Conservation (phyloP, 2,888 invertebrate species). For the Myopa tessellatipennis region DNA sequence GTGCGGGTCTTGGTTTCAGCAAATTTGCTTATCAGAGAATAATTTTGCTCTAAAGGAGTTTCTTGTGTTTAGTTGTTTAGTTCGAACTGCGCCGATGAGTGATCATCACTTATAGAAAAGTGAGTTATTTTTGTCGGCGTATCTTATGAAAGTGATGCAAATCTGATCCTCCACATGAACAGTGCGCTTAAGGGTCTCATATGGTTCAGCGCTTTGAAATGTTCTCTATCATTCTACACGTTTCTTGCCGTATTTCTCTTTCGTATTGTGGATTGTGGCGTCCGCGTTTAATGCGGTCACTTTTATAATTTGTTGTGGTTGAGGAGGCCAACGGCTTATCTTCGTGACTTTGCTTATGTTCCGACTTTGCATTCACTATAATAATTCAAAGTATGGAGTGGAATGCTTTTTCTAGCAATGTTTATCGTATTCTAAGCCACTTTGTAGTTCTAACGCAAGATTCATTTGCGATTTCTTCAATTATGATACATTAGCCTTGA, state of each 20-base stretch:
- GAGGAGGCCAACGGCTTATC: slow-evolving; percentile 14
- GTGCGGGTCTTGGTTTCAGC: slow-evolving; percentile 17
- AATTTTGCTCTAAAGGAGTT: slow-evolving; percentile 21
- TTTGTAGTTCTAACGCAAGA: not conserved
- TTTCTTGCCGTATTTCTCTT: not conserved
- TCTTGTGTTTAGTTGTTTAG: not conserved
- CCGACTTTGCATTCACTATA: too few relatives aligned
- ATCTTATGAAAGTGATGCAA: not conserved
- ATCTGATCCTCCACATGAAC: not conserved
- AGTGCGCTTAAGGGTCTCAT: slow-evolving; percentile 9
- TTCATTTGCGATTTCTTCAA: not conserved
- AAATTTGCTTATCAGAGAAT: slow-evolving; percentile 8
- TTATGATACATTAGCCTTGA: not conserved
- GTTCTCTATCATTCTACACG: not conserved
- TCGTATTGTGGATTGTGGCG: not conserved
- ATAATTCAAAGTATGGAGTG: too few relatives aligned
- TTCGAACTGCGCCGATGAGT: not conserved
- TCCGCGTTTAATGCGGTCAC: slow-evolving; percentile 3
- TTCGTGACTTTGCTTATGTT: not conserved
- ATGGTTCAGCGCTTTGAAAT: slow-evolving; percentile 25
- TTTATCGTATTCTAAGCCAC: not conserved
- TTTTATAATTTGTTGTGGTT: slow-evolving; percentile 11
- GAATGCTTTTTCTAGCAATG: too few relatives aligned
- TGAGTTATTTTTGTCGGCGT: not conserved
- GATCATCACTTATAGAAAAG: not conserved